Percentiles rank a stretch among this genome's conserved stretches.
Conservation (phyloP, 2,113 vertebrate genomes). For the Nestor notabilis region DNA sequence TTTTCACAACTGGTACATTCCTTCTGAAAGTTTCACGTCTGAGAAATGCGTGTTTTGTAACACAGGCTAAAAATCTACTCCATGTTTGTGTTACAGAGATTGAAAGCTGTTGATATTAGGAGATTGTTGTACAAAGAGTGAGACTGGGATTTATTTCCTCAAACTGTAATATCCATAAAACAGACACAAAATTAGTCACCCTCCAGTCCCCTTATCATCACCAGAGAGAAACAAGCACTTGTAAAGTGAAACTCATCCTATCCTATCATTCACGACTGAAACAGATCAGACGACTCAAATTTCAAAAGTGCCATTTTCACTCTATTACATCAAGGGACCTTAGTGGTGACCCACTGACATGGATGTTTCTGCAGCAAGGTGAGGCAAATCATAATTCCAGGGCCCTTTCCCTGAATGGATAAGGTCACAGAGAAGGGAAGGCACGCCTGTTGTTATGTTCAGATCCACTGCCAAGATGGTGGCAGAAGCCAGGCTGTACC, state of each 20-base stretch:
- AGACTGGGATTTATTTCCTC: neutral
- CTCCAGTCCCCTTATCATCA: neutral
- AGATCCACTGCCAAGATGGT: accelerated
- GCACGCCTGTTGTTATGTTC: neutral
- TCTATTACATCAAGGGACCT: neutral
- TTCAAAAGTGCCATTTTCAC: neutral
- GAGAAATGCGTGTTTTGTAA: neutral
- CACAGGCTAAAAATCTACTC: neutral
- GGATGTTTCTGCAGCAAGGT: neutral
- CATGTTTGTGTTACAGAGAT: neutral
- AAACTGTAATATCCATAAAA: neutral
- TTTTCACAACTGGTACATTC: neutral
- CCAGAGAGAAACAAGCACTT: neutral
- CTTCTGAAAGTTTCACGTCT: neutral
- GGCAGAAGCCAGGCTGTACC: neutral
- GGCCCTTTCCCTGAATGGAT: neutral
- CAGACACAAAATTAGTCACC: neutral
- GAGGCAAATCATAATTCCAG: neutral
- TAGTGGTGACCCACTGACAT: neutral
- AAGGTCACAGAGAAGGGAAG: neutral
- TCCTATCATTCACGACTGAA: neutral
- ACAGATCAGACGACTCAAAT: neutral
- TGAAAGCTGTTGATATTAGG: neutral
- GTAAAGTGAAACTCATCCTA: neutral
- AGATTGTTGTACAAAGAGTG: neutral